Evolutionary conservation across 2,888 invertebrate genomes (phyloP).

Genomic region (Noctua fimbriata): DNA sequence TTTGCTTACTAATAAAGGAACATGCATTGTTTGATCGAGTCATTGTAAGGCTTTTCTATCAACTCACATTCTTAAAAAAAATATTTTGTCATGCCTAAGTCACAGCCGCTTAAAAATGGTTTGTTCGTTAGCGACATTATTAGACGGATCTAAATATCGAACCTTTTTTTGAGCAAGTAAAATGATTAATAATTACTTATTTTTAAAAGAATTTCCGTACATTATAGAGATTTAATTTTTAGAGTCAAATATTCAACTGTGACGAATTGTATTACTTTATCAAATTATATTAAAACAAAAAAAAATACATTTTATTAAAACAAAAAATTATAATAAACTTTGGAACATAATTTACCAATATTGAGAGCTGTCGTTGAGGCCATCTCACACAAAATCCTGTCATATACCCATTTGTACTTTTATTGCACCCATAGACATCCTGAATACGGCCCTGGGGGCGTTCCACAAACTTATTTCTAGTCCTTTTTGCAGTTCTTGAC

Average conservation of each 20-base stretch:
- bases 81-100: slow-evolving; percentile 11
- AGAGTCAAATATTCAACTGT: background rate
- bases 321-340: slow-evolving; percentile 32
- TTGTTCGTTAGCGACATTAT: slow-evolving; percentile 12
- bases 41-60: slow-evolving; percentile 23
- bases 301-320: background rate
- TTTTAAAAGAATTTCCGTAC: background rate
- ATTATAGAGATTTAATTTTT: slow-evolving; percentile 1
- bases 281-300: background rate
- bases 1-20: slow-evolving; percentile 58
- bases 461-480: slow-evolving; percentile 26
- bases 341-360: slow-evolving; percentile 35
- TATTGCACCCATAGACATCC: slow-evolving; percentile 51
- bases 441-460: slow-evolving; percentile 36
- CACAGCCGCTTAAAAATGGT: slow-evolving; percentile 13
- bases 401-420: slow-evolving; percentile 52
- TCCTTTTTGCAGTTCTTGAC: slow-evolving; percentile 45
- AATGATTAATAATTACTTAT: background rate
- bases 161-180: background rate
- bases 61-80: slow-evolving; percentile 5
- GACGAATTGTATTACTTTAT: background rate
- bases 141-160: slow-evolving; percentile 40
- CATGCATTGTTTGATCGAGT: slow-evolving; percentile 48
- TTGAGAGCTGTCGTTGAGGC: slow-evolving; percentile 9
- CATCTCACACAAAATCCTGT: slow-evolving; percentile 29